Evolutionary conservation across 1,140 invertebrate species (phyloP).

Genomic region (Tetragonula clypearis): DNA sequence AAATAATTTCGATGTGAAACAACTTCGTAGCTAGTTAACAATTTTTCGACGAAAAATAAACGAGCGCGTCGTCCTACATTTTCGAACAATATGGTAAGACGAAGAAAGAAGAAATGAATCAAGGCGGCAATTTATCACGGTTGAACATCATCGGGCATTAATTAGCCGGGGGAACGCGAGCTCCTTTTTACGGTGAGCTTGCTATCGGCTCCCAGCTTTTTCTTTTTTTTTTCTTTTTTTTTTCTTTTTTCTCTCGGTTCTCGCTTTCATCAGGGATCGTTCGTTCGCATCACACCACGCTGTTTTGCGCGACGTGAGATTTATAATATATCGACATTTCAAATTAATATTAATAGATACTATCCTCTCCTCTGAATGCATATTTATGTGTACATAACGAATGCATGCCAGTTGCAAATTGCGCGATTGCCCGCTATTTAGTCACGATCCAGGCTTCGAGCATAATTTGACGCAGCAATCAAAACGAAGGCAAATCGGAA

Average conservation of each 20-base stretch:
- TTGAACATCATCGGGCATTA: conserved; percentile 6
- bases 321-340: conserved; percentile 61
- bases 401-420: neutral
- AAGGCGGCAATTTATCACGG: neutral
- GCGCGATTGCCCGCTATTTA: conserved; percentile 21
- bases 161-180: conserved; percentile 4
- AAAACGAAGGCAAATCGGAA: conserved; percentile 33
- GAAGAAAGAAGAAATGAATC: neutral
- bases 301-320: conserved; percentile 54
- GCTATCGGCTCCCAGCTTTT: neutral
- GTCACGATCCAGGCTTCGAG: conserved; percentile 43
- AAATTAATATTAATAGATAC: conserved; percentile 62
- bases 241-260: neutral
- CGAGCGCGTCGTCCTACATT: neutral
- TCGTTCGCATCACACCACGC: conserved; percentile 9
- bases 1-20: neutral
- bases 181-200: neutral
- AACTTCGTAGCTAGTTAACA: neutral
- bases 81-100: too few relatives aligned
- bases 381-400: neutral
- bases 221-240: conserved; percentile 2
- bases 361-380: neutral
- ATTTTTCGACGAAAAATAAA: neutral
- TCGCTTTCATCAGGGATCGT: neutral
- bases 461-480: neutral